Base-by-base conservation (phyloP, 1,140 invertebrate genomes). In the Hestina assimilis region DNA sequence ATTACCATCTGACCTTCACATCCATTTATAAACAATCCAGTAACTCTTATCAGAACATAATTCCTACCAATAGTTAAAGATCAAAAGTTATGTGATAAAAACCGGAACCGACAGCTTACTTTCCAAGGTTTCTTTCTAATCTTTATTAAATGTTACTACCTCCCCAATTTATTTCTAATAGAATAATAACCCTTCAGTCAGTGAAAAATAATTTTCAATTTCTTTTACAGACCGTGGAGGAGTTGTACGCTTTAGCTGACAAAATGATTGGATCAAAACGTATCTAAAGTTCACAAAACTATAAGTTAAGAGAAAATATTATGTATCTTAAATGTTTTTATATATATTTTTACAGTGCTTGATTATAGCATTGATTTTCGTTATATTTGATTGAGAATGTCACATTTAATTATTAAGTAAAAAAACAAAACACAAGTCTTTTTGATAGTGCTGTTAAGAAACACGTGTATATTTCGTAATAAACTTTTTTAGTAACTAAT, bases 191-290 rank as follows among this genome's bases (percentile, higher is more conserved):
- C 6, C 3, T 9, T 28, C 3, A 12, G 3, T 11, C 15, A 1
- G 17, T 17, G 1, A 31, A 47, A 42, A 26, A 35, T 33, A 43
- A 11, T 41, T 12, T 35, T 43, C 24, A 24, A 59, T 55, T 55
- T 70, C 42, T 70, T 68, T 84, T 89, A 17, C 86, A 93, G 92
- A 92, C 90, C 11, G 91, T 93, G 7, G 91, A 92, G 66, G 92
- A 93, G 69, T 83, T 93, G 53, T 93, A 93, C 66, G 75, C 84
- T 17, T 78, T 92, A 62, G 92, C 92, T 5, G 90, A 93, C 62
- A 90, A 92, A 66, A 92, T 93, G 20, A 90, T 93, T 41, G 92
- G 88, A 50, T 80, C 69, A n/a, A 85, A 85, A 63, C 79, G 80
- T 58, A 40, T 77, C 19, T 78, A 63, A 64, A 38, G 19, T 15